Conservation (phyloP, 2,888 invertebrate genomes). For the Xestia rhomboidea region DNA sequence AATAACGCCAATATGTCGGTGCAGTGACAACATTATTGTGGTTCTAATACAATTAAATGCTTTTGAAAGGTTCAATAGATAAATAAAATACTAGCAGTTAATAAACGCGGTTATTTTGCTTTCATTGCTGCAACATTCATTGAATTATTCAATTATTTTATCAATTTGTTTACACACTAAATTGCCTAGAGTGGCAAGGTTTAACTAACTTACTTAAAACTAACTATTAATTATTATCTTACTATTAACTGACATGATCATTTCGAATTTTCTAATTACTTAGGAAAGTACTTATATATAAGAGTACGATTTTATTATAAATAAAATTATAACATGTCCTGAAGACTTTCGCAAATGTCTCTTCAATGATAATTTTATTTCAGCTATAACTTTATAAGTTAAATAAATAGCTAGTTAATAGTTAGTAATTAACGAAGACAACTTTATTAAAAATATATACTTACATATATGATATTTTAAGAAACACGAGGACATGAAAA, state of each 20-base stretch:
- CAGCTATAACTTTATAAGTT: neutral
- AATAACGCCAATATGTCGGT: constrained; percentile 49
- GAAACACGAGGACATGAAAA: neutral
- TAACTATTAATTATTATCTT: no score
- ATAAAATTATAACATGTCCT: neutral
- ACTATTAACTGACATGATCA: neutral
- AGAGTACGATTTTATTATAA: neutral
- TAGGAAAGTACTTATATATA: neutral
- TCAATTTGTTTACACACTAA: constrained; percentile 13
- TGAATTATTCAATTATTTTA: constrained; percentile 21
- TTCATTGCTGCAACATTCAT: constrained; percentile 29
- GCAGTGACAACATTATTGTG: constrained; percentile 42
- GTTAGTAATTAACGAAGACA: no score
- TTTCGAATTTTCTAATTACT: neutral
- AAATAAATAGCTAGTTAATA: no score
- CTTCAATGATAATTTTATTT: constrained; percentile 8
- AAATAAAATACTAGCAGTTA: constrained; percentile 34
- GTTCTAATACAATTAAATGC: constrained; percentile 49
- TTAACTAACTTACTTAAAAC: neutral
- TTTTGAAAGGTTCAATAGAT: constrained; percentile 36
- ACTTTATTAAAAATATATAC: no score
- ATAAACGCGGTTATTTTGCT: constrained; percentile 28
- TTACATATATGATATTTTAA: no score
- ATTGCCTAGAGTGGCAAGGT: constrained; percentile 4
- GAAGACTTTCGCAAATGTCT: neutral